These are phyloP conservation scores for Podarcis lilfordi DNA, from an alignment of 2,797 vertebrate species.

Conservation along the genomic window DNA sequence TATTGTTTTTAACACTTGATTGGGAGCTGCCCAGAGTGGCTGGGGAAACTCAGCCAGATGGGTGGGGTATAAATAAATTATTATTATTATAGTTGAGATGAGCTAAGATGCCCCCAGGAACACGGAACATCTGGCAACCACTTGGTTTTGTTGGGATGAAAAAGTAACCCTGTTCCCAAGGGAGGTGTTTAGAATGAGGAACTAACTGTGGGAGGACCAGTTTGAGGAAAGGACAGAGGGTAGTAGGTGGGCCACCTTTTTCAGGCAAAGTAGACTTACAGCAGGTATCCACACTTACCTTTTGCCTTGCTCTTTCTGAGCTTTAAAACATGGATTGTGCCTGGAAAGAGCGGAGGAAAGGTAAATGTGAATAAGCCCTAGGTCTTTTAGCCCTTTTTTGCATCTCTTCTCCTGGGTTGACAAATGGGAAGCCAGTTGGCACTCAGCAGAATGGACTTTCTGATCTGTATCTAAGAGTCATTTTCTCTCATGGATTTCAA, in stretches of 20 bases:
- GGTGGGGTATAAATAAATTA: too few relatives aligned
- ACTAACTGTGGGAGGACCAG: not conserved
- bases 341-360: too few relatives aligned
- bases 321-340: too few relatives aligned
- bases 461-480: too few relatives aligned
- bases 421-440: not conserved
- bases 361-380: too few relatives aligned
- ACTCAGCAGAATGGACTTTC: too few relatives aligned
- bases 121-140: not conserved
- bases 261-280: not conserved
- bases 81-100: not conserved
- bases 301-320: too few relatives aligned
- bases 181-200: not conserved
- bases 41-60: too few relatives aligned
- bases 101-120: not conserved
- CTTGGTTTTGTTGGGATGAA: too few relatives aligned
- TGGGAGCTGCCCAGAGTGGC: too few relatives aligned
- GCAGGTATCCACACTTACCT: not conserved
- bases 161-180: not conserved
- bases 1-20: too few relatives aligned
- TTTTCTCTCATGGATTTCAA: too few relatives aligned
- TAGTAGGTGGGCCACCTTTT: not conserved
- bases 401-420: not conserved
- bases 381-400: not conserved
- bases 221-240: not conserved